A percentile compares a stretch with the other conserved stretches of the same genome.
phyloP scores from a whole-genome alignment of 2,797 vertebrate genomes.

The Sorex maritimensis region DNA sequence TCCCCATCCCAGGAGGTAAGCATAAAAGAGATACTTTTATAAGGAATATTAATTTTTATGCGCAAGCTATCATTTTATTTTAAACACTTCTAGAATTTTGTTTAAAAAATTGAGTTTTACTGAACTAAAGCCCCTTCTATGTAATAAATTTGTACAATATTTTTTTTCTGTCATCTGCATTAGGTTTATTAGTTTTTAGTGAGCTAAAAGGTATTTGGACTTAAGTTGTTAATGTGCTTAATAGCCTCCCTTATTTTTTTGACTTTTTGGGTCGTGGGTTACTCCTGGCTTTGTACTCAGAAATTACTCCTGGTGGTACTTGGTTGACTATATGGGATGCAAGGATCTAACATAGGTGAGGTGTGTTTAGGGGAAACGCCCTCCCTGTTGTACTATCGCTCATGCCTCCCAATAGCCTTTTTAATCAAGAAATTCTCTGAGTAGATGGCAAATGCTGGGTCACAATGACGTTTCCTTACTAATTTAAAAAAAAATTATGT shows the following conservation, averaged over 20 bases:
- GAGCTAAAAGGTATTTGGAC: neutral
- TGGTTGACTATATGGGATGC: too few species aligned
- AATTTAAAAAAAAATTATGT: neutral
- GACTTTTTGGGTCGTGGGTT: too few species aligned
- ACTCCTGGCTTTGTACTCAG: too few species aligned
- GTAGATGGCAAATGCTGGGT: neutral
- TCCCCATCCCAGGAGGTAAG: neutral
- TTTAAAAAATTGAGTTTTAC: constrained; percentile 40
- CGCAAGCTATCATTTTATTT: neutral
- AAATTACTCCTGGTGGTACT: too few species aligned
- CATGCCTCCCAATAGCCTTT: neutral
- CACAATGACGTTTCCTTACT: neutral
- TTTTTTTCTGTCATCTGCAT: neutral
- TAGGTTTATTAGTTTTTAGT: constrained; percentile 13
- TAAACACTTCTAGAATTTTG: neutral
- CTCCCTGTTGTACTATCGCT: too few species aligned
- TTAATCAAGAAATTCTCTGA: neutral
- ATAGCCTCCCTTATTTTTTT: neutral
- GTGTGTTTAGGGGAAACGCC: too few species aligned
- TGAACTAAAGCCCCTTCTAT: neutral
- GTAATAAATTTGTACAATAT: neutral
- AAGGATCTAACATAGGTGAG: too few species aligned
- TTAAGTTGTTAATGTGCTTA: neutral
- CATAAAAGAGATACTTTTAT: neutral
- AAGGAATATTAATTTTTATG: neutral